Conservation (phyloP, 2,888 invertebrate species). For the Gnatocerus cornutus region DNA sequence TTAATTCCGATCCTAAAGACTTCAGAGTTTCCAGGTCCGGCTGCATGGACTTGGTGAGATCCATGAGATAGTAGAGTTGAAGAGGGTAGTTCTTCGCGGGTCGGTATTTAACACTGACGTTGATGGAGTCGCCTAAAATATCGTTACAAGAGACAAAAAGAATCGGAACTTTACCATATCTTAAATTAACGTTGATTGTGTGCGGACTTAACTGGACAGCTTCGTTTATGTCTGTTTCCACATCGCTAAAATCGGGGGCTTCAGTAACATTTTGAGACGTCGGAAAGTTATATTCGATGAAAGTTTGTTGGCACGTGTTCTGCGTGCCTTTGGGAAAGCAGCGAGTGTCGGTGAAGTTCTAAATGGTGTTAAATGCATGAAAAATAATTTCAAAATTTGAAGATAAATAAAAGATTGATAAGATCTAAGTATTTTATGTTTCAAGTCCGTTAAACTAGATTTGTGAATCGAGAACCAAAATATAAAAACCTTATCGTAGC, state of each 20-base stretch:
- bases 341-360: slow-evolving; percentile 1
- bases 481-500: slow-evolving; percentile 58
- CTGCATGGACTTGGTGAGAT: slow-evolving; percentile 91
- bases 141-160: neutral
- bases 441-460: too few relatives aligned
- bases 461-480: too few relatives aligned
- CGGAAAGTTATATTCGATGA: slow-evolving; percentile 46
- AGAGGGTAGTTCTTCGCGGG: slow-evolving; percentile 90
- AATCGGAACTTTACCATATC: slow-evolving; percentile 63
- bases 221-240: slow-evolving; percentile 66
- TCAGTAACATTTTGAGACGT: slow-evolving; percentile 50
- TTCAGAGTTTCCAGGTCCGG: slow-evolving; percentile 88
- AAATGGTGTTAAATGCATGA: too few relatives aligned
- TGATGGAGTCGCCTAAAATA: slow-evolving; percentile 69
- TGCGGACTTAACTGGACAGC: slow-evolving; percentile 82
- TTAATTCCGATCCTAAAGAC: slow-evolving; percentile 77
- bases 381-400: too few relatives aligned
- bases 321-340: neutral
- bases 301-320: slow-evolving; percentile 26
- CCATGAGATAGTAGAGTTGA: slow-evolving; percentile 94
- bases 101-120: slow-evolving; percentile 78
- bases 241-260: slow-evolving; percentile 73
- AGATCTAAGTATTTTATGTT: too few relatives aligned
- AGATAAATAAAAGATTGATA: too few relatives aligned
- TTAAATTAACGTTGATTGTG: slow-evolving; percentile 74